A percentile compares a stretch with the other conserved stretches of the same genome.
phyloP scores from a whole-genome alignment of 23 tunicate species.

The Trididemnum clinides region DNA sequence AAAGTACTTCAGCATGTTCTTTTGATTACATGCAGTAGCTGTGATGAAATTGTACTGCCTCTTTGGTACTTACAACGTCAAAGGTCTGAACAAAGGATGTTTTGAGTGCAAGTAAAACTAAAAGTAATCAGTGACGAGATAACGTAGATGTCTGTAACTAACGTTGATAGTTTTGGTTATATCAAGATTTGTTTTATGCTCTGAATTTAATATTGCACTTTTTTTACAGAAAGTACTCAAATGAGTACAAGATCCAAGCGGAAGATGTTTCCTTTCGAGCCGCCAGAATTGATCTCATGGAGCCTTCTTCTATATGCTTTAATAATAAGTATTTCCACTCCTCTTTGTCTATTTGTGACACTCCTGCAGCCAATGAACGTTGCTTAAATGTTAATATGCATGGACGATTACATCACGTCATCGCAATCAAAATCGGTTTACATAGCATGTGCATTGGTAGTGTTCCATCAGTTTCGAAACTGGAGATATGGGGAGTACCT shows the following conservation, averaged over 20 bases:
- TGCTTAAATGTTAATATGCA: background rate
- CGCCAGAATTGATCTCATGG: background rate
- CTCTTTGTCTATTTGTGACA: background rate
- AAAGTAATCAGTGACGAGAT: too few species aligned
- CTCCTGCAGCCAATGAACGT: background rate
- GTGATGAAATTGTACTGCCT: too few species aligned
- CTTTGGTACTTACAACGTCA: too few species aligned
- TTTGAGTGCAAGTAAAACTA: too few species aligned
- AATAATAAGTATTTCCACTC: background rate
- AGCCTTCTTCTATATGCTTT: background rate
- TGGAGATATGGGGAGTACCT: constrained; percentile 62
- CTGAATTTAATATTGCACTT: background rate
- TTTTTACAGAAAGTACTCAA: background rate
- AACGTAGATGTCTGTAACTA: too few species aligned
- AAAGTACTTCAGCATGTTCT: too few species aligned
- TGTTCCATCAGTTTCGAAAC: constrained; percentile 51
- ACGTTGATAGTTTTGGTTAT: too few species aligned
- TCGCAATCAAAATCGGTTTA: constrained; percentile 53
- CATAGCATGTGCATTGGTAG: constrained; percentile 67
- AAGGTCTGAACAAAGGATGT: too few species aligned
- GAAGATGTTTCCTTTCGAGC: background rate
- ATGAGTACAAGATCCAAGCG: background rate
- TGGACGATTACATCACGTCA: constrained; percentile 40
- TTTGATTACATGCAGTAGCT: too few species aligned
- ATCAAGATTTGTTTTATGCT: background rate